phyloP scores from a whole-genome alignment of 2,113 vertebrate species.

The human (Homo sapiens) region DNA sequence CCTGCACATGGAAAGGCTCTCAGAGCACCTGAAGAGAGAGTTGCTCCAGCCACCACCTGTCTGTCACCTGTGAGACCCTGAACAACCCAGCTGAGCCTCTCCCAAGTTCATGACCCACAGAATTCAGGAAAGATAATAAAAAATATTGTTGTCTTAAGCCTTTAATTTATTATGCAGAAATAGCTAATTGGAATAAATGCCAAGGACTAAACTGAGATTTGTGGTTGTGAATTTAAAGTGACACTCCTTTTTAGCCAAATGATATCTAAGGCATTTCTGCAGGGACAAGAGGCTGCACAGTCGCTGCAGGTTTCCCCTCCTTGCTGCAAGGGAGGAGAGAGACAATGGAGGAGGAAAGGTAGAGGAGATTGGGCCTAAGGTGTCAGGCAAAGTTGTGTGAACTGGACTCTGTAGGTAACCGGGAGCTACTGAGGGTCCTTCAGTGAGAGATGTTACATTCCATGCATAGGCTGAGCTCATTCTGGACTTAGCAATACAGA shows the following conservation, averaged over 20 bases:
- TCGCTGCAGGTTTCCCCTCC: background rate
- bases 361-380: background rate
- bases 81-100: background rate
- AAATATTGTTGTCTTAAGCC: background rate
- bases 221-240: background rate
- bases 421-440: background rate
- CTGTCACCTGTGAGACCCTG: background rate
- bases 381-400: background rate
- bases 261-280: background rate
- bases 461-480: accelerated
- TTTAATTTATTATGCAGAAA: background rate
- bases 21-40: background rate
- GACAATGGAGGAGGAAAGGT: background rate
- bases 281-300: background rate
- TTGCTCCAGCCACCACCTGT: background rate
- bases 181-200: background rate
- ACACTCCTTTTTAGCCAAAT: background rate
- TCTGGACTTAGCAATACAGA: background rate
- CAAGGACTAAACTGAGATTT: background rate
- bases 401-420: background rate
- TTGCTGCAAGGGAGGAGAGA: background rate
- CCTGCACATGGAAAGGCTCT: background rate
- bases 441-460: background rate
- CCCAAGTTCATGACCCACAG: background rate
- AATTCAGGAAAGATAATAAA: background rate